phyloP scores from a whole-genome alignment of 2,113 vertebrate genomes.

The Ardeotis arabs region DNA sequence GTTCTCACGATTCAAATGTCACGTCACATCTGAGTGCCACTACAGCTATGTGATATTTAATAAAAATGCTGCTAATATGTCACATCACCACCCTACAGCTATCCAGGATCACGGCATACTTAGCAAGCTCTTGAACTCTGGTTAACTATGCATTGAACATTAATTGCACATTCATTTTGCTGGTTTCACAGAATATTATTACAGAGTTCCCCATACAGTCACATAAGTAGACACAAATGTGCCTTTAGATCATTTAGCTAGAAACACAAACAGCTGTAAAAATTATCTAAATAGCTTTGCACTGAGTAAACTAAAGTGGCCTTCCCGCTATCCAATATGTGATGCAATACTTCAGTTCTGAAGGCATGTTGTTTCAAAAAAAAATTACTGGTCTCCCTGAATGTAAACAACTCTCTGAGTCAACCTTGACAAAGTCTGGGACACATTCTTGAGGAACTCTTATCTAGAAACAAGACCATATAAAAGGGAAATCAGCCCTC shows the following conservation, averaged over 20 bases:
- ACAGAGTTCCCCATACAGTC: neutral
- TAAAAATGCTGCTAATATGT: neutral
- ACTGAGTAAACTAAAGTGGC: neutral
- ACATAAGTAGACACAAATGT: neutral
- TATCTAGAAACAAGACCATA: neutral
- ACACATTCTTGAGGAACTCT: neutral
- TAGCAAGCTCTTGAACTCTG: neutral
- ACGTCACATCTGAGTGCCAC: neutral
- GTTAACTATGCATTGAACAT: neutral
- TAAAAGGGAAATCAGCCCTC: neutral
- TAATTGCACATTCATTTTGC: neutral
- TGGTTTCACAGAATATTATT: neutral
- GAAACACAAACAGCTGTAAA: slow-evolving; percentile 16
- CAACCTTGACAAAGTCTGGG: neutral
- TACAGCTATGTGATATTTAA: neutral
- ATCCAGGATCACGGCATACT: neutral
- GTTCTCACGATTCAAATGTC: neutral
- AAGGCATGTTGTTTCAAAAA: neutral
- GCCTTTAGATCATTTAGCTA: neutral
- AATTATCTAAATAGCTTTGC: slow-evolving; percentile 9
- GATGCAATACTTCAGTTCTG: neutral
- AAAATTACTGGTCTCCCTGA: neutral
- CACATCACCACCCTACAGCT: neutral
- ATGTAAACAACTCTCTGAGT: neutral
- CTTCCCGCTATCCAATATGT: neutral